Evolutionary conservation across 1,140 invertebrate genomes (phyloP), one percentile per base, ranked within the genome.

Genomic region (Saxidomus purpurata): DNA sequence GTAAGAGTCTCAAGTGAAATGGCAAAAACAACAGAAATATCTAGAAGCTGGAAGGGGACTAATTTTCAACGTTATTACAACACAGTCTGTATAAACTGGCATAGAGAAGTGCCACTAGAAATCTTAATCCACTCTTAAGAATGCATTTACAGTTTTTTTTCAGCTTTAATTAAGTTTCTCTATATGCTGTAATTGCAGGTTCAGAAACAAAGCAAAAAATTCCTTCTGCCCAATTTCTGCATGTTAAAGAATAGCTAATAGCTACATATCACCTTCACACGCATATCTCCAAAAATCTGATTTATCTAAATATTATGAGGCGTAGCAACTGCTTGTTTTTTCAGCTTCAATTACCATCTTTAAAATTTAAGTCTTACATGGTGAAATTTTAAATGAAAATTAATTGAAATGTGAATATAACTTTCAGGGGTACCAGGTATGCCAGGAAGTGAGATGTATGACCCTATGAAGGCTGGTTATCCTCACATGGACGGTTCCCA

Each of bases 401-500:
- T 49, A 49, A n/a, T n/a, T n/a, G n/a, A n/a, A n/a, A n/a, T n/a
- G n/a, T n/a, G n/a, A n/a, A n/a, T n/a, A n/a, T 63, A 69, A 49
- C 34, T 90, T 92, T 13, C 91, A 96, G 96, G 94, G 87, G 93
- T 96, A 86, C 95, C 94, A 91, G 95, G 95, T 34, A 92, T 95
- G 87, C 94, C 95, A n/a, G 93, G 94, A 36, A 91, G 92, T 80
- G 96, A 96, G 84, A 94, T 95, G 93, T 96, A 96, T 90, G 95
- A 95, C 88, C 94, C 94, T 28, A 95, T 95, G 94, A 95, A 95
- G 88, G 91, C 93, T 38, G 94, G 94, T 34, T 95, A 95, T 90
- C 92, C 92, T 38, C 94, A 95, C 87, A 92, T 95, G 92, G 93
- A 94, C 80, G 91, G 92, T 47, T 91, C 92, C 19, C 94, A 94